Base-by-base conservation (phyloP, 1,140 invertebrate genomes). In the Lepidostoma basale region DNA sequence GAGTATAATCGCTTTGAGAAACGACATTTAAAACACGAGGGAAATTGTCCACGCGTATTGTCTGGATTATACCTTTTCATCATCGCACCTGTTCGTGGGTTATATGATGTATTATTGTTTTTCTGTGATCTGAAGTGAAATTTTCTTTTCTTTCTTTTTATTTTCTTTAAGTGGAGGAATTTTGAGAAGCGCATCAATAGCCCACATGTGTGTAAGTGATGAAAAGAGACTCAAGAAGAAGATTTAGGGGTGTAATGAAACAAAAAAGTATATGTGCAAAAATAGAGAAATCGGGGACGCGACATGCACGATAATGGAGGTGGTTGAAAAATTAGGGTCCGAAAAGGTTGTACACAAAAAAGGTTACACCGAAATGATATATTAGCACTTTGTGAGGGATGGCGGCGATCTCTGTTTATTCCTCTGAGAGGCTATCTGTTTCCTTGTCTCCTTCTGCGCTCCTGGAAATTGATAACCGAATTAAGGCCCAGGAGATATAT, bases 301-400 rank as follows among this genome's bases (percentile, higher is more conserved):
- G 66, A 72, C 70, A 67, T 67, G 66, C 62, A 52, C 65, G 65
- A 52, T 72, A 72, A 72, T 72, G 70, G 70, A 67, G 39, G 66
- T 26, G 52, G 62, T 47, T 72, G 70, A 72, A 72, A 72, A 72
- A 72, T 72, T 72, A 72, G 59, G 70, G 70, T 72, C 66, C 62
- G 44, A 72, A 65, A 64, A 45, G 60, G 60, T 54, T 66, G 45
- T 67, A 71, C 22, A 64, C 36, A 68, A 65, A 72, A 70, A 67
- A 71, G 56, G 52, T 63, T 58, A 65, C 62, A 58, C 52, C 65
- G 28, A 67, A 68, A 72, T 72, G 70, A 72, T 72, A 72, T 68
- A 72, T 72, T 68, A 72, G 65, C 70, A 65, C 70, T 72, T 56
- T 33, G 54, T 36, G 52, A 28, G 23, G 44, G 64, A 59, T 67